Conservation (phyloP, 2,113 vertebrate genomes). For the Notarius lentiginosus region DNA sequence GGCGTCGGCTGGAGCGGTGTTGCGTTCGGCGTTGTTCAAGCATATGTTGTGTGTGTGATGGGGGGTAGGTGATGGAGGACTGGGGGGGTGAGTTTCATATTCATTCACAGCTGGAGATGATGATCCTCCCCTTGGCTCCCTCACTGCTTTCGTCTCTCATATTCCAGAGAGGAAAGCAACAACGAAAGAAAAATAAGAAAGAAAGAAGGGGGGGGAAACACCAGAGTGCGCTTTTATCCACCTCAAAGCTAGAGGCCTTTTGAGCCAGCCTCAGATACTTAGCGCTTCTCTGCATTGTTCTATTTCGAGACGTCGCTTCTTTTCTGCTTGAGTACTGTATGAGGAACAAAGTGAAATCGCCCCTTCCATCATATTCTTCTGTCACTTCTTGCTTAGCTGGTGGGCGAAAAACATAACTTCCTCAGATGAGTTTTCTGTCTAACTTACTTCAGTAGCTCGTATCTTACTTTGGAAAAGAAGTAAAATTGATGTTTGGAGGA, state of each 20-base stretch:
- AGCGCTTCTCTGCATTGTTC: conserved; percentile 48
- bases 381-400: conserved; percentile 48
- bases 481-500: conserved; percentile 14
- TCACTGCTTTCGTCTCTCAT: conserved; percentile 24
- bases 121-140: conserved; percentile 41
- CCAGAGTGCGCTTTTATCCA: conserved; percentile 41
- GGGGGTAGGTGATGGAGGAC: neutral
- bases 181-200: conserved; percentile 33
- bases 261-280: conserved; percentile 49
- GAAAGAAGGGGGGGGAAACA: conserved; percentile 5
- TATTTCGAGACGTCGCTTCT: conserved; percentile 46
- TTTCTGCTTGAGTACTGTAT: conserved; percentile 41
- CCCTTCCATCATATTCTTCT: conserved; percentile 43
- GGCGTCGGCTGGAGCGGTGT: neutral
- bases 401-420: conserved; percentile 46
- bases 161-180: conserved; percentile 40
- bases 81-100: conserved; percentile 24
- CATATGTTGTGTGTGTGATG: neutral
- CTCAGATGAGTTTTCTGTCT: conserved; percentile 46
- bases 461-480: conserved; percentile 30
- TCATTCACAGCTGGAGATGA: conserved; percentile 44
- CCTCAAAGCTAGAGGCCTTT: conserved; percentile 52
- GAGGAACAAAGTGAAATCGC: conserved; percentile 41
- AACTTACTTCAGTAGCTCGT: conserved; percentile 42
- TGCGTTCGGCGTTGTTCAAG: conserved; percentile 2